phyloP scores from a whole-genome alignment of 2,888 invertebrate species.

The Xylophagus ater region DNA sequence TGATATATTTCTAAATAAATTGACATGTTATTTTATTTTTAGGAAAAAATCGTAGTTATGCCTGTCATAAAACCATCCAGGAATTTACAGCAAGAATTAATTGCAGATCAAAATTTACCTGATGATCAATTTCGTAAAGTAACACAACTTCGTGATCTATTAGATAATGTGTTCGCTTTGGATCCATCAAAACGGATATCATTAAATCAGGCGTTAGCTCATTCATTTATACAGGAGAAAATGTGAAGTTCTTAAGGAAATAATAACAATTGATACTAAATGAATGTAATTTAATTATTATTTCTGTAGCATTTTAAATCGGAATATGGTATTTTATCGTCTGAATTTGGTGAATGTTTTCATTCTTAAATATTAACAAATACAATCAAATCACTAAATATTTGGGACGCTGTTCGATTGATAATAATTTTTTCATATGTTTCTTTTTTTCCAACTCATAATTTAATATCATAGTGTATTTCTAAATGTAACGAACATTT shows the following conservation, averaged over 20 bases:
- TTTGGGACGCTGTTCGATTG: too few relatives aligned
- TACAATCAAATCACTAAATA: too few relatives aligned
- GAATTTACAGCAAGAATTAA: constrained; percentile 77
- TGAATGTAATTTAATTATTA: too few relatives aligned
- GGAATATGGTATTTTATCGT: too few relatives aligned
- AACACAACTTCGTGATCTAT: constrained; percentile 78
- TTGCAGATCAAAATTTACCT: constrained; percentile 78
- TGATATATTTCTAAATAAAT: constrained; percentile 1
- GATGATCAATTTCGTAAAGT: constrained; percentile 85
- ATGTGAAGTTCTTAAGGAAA: constrained; percentile 42
- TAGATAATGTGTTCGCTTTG: constrained; percentile 83
- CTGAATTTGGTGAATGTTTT: too few relatives aligned
- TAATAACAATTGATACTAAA: too few relatives aligned
- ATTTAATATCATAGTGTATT: too few relatives aligned
- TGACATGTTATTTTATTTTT: constrained; percentile 18
- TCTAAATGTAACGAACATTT: too few relatives aligned
- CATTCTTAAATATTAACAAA: too few relatives aligned
- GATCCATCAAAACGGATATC: constrained; percentile 88
- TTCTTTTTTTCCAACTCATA: too few relatives aligned
- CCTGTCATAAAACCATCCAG: constrained; percentile 76
- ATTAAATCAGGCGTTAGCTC: constrained; percentile 86
- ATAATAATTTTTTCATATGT: too few relatives aligned
- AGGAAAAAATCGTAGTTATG: constrained; percentile 97
- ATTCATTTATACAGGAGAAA: constrained; percentile 93
- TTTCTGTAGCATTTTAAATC: too few relatives aligned